Evolutionary conservation across 2,888 invertebrate genomes (phyloP), one percentile per base, ranked within the genome.

Genomic region (Drosophila fungiperda): DNA sequence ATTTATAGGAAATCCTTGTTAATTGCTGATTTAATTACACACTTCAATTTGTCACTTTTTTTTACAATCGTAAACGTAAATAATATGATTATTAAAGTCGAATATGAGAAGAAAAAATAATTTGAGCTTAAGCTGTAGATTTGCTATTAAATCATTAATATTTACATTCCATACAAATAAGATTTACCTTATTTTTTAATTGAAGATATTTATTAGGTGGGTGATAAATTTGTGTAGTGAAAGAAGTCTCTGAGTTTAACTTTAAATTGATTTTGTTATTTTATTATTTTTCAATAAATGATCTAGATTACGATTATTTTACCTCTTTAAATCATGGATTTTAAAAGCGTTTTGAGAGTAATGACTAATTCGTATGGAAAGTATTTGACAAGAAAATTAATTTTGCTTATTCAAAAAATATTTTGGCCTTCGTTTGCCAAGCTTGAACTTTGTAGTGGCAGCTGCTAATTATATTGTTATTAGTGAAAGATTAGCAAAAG

Each of bases 11-110:
- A 33, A n/a, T 42, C 38, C 49, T 35, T 42, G n/a, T 52, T 57
- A 61, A 73, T 73, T 78, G 49, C 33, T 32, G 15, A 42, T 42
- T 53, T 58, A 26, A 66, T 54, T 65, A 35, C 1, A 50, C 45
- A 23, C 36, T 33, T 52, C 15, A 15, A 40, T 11, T 57, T 29
- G 23, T 23, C 23, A 23, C 23, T 23, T 23, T 23, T 23, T n/a
- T n/a, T n/a, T n/a, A n/a, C n/a, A n/a, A n/a, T n/a, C n/a, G n/a
- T n/a, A n/a, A n/a, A n/a, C n/a, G n/a, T n/a, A n/a, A n/a, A n/a
- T n/a, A n/a, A n/a, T n/a, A n/a, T n/a, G n/a, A n/a, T n/a, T n/a
- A 20, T 45, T 7, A 7, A 12, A 20, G 7, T 45, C 20, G 20
- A 45, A 3, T 11, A 12, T 6, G 12, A 20, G 20, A 6, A 12